Percentiles rank a stretch among this genome's conserved stretches.
Evolutionary conservation across 2,888 invertebrate genomes (phyloP).

Genomic region (Argyresthia goedartella): DNA sequence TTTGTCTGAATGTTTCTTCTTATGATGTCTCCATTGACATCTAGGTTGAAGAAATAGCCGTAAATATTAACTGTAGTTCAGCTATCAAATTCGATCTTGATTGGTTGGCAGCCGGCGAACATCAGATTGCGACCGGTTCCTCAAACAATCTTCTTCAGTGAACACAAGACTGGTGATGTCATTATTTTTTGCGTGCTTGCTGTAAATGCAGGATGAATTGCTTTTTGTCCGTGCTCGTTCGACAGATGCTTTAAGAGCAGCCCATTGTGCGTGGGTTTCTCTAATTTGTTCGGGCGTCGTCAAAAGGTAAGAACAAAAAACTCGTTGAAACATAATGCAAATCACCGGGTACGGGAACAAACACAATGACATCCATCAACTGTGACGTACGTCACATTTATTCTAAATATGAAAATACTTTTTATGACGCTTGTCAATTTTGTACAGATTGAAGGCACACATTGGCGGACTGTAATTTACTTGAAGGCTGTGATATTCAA

Average conservation of each 20-base stretch:
- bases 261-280: constrained; percentile 13
- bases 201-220: constrained; percentile 46
- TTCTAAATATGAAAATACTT: too few species aligned
- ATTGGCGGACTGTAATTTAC: too few species aligned
- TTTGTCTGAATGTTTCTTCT: too few species aligned
- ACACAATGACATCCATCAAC: too few species aligned
- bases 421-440: too few species aligned
- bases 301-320: constrained; percentile 11
- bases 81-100: constrained; percentile 32
- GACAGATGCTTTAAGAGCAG: constrained; percentile 38
- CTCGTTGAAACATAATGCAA: not conserved
- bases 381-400: too few species aligned
- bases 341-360: too few species aligned
- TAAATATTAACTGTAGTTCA: constrained; percentile 44
- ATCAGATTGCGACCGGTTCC: not conserved
- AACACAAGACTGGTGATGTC: constrained; percentile 47
- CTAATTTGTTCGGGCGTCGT: constrained; percentile 19
- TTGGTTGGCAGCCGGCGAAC: constrained; percentile 26
- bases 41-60: constrained; percentile 31
- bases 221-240: constrained; percentile 43
- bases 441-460: too few species aligned
- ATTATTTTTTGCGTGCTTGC: constrained; percentile 47
- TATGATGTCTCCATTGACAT: not conserved
- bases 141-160: constrained; percentile 18
- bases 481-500: too few species aligned